Percentiles rank a stretch among this genome's conserved stretches.
phyloP scores from a whole-genome alignment of 2,888 invertebrate species.

The Melanostoma mellinum region DNA sequence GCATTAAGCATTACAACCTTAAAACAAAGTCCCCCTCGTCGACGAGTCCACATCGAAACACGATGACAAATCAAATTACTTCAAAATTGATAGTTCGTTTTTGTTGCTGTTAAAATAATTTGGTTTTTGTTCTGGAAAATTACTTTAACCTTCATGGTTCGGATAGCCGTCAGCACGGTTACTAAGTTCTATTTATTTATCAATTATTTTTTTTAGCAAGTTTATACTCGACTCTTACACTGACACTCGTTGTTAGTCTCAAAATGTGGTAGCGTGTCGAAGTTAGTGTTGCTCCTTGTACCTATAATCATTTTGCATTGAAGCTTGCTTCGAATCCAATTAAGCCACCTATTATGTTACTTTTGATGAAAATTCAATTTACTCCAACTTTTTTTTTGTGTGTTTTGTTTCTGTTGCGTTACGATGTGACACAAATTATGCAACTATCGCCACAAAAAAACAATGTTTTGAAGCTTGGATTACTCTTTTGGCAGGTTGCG shows the following conservation, averaged over 20 bases:
- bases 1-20: conserved; percentile 1
- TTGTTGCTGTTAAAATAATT: background rate
- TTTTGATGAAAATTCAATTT: conserved; percentile 32
- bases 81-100: background rate
- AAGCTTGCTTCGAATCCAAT: conserved; percentile 26
- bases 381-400: conserved; percentile 3
- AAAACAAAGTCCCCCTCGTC: too few species aligned
- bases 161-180: background rate
- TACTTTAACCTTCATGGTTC: conserved; percentile 49
- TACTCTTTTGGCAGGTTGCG: conserved; percentile 4
- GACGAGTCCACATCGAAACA: conserved; percentile 1
- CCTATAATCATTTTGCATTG: background rate
- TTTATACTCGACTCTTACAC: background rate
- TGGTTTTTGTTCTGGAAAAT: conserved; percentile 14
- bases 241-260: conserved; percentile 12
- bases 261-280: conserved; percentile 15
- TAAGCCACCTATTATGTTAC: conserved; percentile 34
- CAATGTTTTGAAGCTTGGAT: conserved; percentile 28
- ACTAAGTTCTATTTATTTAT: background rate
- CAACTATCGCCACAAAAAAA: conserved; percentile 10
- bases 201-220: background rate
- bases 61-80: conserved; percentile 23
- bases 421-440: conserved; percentile 30
- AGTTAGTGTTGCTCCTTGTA: background rate
- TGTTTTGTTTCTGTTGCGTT: background rate